Percentiles rank a stretch among this genome's conserved stretches.
Conservation (phyloP, 2,888 invertebrate genomes). For the Drosophila suboccidentalis region DNA sequence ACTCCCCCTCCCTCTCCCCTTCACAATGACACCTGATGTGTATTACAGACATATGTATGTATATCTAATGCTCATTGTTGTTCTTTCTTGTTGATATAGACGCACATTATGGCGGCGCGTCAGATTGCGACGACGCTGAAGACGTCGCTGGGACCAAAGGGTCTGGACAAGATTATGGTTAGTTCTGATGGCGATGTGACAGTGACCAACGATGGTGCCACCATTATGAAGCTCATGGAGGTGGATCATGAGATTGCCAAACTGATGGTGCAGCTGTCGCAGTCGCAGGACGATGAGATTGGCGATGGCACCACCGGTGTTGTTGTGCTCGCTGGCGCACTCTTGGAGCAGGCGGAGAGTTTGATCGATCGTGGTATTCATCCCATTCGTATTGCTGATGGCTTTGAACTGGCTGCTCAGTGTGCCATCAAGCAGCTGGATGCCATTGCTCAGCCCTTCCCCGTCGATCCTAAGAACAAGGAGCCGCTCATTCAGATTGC, state of each 20-base stretch:
- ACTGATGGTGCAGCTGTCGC: slow-evolving; percentile 98
- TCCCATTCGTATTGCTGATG: slow-evolving; percentile 99
- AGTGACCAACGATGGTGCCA: slow-evolving; percentile 99
- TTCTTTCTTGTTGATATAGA: slow-evolving; percentile 88
- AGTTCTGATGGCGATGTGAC: slow-evolving; percentile 98
- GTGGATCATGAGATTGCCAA: slow-evolving; percentile 99
- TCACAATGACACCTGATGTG: not conserved
- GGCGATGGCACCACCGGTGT: slow-evolving; percentile 99
- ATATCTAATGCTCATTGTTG: not conserved
- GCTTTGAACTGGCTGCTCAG: slow-evolving; percentile 98
- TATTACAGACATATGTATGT: not conserved
- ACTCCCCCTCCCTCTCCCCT: too few species aligned
- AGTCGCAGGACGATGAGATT: slow-evolving; percentile 99
- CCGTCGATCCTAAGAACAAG: slow-evolving; percentile 92
- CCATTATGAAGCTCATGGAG: slow-evolving; percentile 99
- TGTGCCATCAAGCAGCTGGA: slow-evolving; percentile 94
- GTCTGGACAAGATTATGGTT: slow-evolving; percentile 99
- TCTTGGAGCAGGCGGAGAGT: slow-evolving; percentile 97
- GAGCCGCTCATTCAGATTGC: slow-evolving; percentile 97
- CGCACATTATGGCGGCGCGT: slow-evolving; percentile 98
- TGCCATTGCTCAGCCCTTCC: slow-evolving; percentile 94
- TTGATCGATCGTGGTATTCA: slow-evolving; percentile 98
- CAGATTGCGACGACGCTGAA: slow-evolving; percentile 95
- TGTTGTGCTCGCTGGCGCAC: slow-evolving; percentile 93
- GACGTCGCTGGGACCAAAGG: slow-evolving; percentile 98